phyloP scores from a whole-genome alignment of 2,888 invertebrate genomes.

The Chrysolina haemoptera region DNA sequence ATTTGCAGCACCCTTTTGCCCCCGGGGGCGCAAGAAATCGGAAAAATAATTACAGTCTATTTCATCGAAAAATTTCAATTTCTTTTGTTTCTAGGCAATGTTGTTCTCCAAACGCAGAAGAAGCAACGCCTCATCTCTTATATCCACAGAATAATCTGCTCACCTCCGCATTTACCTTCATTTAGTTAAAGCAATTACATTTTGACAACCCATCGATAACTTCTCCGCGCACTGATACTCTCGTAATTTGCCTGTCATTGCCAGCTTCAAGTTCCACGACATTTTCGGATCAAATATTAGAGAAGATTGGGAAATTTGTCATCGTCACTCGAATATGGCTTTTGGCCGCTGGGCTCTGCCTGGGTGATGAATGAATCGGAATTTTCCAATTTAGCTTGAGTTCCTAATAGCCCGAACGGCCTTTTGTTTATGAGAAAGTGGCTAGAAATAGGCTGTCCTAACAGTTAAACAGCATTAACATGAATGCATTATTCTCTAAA shows the following conservation, averaged over 20 bases:
- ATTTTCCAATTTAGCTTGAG: slow-evolving; percentile 5
- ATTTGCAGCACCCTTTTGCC: too few relatives aligned
- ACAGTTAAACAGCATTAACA: too few relatives aligned
- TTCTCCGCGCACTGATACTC: slow-evolving; percentile 60
- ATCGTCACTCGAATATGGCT: slow-evolving; percentile 26
- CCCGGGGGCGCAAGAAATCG: too few relatives aligned
- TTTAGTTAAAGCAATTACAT: slow-evolving; percentile 61
- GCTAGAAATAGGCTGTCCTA: not conserved
- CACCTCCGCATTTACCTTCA: slow-evolving; percentile 36
- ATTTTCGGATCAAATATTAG: slow-evolving; percentile 39
- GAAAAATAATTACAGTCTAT: too few relatives aligned
- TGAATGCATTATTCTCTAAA: too few relatives aligned
- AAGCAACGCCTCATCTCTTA: not conserved
- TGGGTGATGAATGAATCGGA: not conserved
- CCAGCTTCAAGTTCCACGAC: slow-evolving; percentile 48
- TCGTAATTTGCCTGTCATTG: slow-evolving; percentile 60
- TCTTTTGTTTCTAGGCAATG: too few relatives aligned
- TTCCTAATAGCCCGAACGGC: not conserved
- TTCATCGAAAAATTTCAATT: too few relatives aligned
- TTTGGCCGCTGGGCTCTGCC: not conserved
- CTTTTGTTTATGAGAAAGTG: not conserved
- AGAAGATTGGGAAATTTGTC: slow-evolving; percentile 40
- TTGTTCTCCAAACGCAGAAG: too few relatives aligned
- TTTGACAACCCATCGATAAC: slow-evolving; percentile 66
- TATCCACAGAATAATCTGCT: slow-evolving; percentile 16